Conservation (phyloP, 2,888 invertebrate genomes). For the Drosophila koepferae region DNA sequence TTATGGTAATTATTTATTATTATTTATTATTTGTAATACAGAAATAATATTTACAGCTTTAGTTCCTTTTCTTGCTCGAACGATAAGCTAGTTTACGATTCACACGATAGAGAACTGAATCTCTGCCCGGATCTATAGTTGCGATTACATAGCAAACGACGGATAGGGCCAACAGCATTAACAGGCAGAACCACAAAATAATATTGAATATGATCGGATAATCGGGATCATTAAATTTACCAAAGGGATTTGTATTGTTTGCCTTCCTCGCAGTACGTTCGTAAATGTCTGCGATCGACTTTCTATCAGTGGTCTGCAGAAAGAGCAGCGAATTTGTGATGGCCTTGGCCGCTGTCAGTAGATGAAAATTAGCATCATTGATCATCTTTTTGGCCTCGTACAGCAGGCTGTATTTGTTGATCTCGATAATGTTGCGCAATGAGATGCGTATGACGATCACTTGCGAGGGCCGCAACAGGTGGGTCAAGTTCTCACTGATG, state of each 20-base stretch:
- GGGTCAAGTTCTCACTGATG: constrained; percentile 52
- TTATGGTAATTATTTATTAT: neutral
- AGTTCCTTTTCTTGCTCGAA: constrained; percentile 95
- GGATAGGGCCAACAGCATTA: constrained; percentile 88
- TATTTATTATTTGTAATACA: constrained; percentile 78
- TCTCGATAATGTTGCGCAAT: constrained; percentile 62
- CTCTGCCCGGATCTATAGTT: constrained; percentile 98
- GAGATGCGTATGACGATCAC: constrained; percentile 69
- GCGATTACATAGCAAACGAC: constrained; percentile 94
- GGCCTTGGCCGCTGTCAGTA: constrained; percentile 86
- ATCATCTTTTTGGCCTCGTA: constrained; percentile 74
- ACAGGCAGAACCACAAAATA: constrained; percentile 92
- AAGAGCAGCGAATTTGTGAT: constrained; percentile 85
- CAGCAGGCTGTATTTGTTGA: constrained; percentile 64
- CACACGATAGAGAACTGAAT: constrained; percentile 99
- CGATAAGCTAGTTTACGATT: constrained; percentile 88
- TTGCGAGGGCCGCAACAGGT: constrained; percentile 49
- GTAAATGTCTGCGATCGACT: constrained; percentile 21
- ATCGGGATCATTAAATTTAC: constrained; percentile 88
- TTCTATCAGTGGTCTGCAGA: constrained; percentile 85
- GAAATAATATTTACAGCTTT: constrained; percentile 76
- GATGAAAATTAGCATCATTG: constrained; percentile 84
- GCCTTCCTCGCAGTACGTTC: constrained; percentile 43
- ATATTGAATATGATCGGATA: constrained; percentile 95
- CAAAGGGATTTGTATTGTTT: constrained; percentile 78